Base-by-base conservation (phyloP, 1,140 invertebrate genomes). In the Aethina tumida region DNA sequence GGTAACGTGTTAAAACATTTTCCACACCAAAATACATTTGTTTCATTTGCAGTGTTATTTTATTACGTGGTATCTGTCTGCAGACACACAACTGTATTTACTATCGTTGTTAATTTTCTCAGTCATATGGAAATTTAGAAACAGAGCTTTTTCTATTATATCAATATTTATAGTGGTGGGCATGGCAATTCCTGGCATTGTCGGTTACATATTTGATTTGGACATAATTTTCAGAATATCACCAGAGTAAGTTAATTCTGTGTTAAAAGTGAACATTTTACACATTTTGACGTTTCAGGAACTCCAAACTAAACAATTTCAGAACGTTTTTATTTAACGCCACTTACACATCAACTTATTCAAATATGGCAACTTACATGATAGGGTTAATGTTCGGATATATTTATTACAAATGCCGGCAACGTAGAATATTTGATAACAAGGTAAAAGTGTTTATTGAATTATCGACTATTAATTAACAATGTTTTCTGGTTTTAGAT, bases 1-100 rank as follows among this genome's bases (percentile, higher is more conserved):
- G 38, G 50, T 52, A 21, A 41, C 17, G 6, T 10, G 5, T 3
- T 9, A n/a, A 10, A 27, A 5, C 12, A 18, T 27, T 15, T 37
- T 18, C 28, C 0, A 22, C 10, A 34, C n/a, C n/a, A 28, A 18
- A 18, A 15, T 33, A 37, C 27, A 35, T 26, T 26, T 5, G n/a
- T n/a, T n/a, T n/a, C n/a, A n/a, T n/a, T 48, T 48, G 32, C 27
- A 53, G 50, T 53, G 50, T 40, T 43, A 41, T 13, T 42, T 42
- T 25, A 37, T 29, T 2, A 47, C 35, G 8, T 53, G 50, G 50
- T 53, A 53, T 24, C 14, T 50, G 21, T 24, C 50, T 25, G 50
- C 47, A 4, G 50, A 53, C 32, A 49, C 45, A 4, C 50, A 53
- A 33, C 25, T 53, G 8, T 53, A 53, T 16, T 12, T 45, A 10